Percentiles rank a stretch among this genome's conserved stretches.
phyloP scores from a whole-genome alignment of 2,888 invertebrate species.

The Mamestra brassicae region DNA sequence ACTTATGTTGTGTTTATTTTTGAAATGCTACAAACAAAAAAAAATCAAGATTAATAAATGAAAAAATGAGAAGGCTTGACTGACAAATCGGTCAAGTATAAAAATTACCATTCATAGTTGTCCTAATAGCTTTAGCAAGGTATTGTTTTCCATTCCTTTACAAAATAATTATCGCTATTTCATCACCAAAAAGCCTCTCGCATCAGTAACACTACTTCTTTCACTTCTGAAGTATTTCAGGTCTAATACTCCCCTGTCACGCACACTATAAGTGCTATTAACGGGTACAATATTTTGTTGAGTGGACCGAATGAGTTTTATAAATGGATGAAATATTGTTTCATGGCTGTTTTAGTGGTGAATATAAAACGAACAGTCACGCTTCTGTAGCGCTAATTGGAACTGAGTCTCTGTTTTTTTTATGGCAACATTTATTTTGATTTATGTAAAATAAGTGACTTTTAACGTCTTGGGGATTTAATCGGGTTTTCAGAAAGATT shows the following conservation, averaged over 20 bases:
- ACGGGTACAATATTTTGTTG: conserved; percentile 54
- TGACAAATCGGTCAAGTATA: no score
- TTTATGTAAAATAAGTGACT: conserved; percentile 30
- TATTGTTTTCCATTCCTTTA: neutral
- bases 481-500: neutral
- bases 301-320: conserved; percentile 47
- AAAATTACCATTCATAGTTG: no score
- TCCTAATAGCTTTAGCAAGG: neutral
- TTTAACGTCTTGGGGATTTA: neutral
- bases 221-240: neutral
- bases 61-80: no score
- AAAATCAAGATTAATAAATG: no score
- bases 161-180: neutral
- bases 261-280: conserved; percentile 60
- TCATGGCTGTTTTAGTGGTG: conserved; percentile 31
- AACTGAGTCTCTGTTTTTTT: conserved; percentile 23
- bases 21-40: no score
- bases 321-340: conserved; percentile 51
- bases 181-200: neutral
- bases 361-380: conserved; percentile 42
- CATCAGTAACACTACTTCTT: conserved; percentile 1
- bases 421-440: conserved; percentile 42
- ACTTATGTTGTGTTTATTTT: no score
- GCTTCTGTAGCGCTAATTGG: conserved; percentile 43
- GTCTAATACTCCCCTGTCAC: conserved; percentile 53